Base-by-base conservation (phyloP, 2,113 vertebrate genomes). In the Salminus brasiliensis region DNA sequence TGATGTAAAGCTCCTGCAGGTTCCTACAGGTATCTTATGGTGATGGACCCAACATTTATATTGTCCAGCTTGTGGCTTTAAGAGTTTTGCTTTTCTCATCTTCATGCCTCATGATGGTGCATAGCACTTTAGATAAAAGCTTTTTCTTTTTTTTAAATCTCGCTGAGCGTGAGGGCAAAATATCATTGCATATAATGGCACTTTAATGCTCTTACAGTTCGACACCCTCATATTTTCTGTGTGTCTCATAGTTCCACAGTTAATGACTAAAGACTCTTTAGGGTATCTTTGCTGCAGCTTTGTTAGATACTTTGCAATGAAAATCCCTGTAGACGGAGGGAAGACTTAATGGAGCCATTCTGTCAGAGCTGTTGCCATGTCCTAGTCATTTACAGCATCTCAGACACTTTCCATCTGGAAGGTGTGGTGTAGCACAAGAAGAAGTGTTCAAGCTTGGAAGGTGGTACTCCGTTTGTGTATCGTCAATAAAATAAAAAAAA, bases 171-270 rank as follows among this genome's bases (percentile, higher is more conserved):
- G 16, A 41, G 15, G 45, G 15, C 60, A 69, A 5, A 30, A 67
- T 29, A 62, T 41, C 49, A 29, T 16, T 39, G 41, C 25, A 68
- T 71, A 72, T 71, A 76, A 72, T 72, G 60, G 67, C 82, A 80
- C 82, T 83, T 76, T 73, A 74, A 53, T 45, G n/a, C 11, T 53
- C 29, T 63, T 55, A 25, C 47, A 74, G 55, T 76, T 49, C n/a
- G 60, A 47, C 32, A 25, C 15, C 13, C 7, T 45, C 25, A 59
- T 3, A 12, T 59, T 11, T 66, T 63, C 23, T 67, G 8, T 25
- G 11, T 21, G 53, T 72, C 23, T 59, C 27, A 18, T 47, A 21
- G 39, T 71, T 71, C 30, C 53, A 32, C 66, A 49, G 2, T 63
- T 52, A 32, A 25, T 25, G 45, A 16, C 27, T 32, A 16, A 11